Evolutionary conservation across 2,888 invertebrate species (phyloP), one percentile per base, ranked within the genome.

Genomic region (Buathra laborator): DNA sequence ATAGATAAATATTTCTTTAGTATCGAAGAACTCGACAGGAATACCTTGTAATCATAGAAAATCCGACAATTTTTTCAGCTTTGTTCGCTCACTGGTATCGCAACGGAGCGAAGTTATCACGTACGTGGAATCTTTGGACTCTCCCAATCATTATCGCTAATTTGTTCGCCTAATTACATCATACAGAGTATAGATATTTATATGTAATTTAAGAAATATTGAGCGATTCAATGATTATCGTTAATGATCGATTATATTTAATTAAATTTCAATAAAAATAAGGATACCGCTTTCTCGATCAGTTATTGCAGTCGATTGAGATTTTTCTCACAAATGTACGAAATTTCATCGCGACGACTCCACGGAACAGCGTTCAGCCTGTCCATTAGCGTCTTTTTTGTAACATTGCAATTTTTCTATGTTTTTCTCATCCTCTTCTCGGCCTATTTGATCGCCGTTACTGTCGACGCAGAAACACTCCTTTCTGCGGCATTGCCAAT

Each of bases 381-480:
- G 0, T 37, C 37, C 37, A 37, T 37, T 37, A 1, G 37, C 37
- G 6, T 37, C 87, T 1, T 29, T 67, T n/a, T 85, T 78, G 76
- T 86, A 87, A 77, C 90, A 90, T 9, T 68, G 1, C 43, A 90
- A 87, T 43, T 81, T 62, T 6, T 67, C 51, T 16, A 80, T n/a
- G 6, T 87, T 62, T n/a, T 79, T 29, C 14, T 94, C 92, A 24
- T 91, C 88, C 0, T 90, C 88, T 86, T 95, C 95, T 56, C 75
- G 86, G 4, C 93, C 94, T 0, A 92, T 89, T 91, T 96, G 96
- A 68, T 95, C 92, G 0, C 96, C 96, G 88, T 96, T 94, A 0
- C 90, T 85, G 89, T 96, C 95, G 0, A 96, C 96, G 89, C 97
- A 97, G 56, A 95, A 95, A 89, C 96, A 96, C 44, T 93, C 87